Percentiles rank a stretch among this genome's conserved stretches.
These are phyloP conservation scores for Physocephala rufipes DNA, from an alignment of 2,888 invertebrate species.

Conservation along the genomic window DNA sequence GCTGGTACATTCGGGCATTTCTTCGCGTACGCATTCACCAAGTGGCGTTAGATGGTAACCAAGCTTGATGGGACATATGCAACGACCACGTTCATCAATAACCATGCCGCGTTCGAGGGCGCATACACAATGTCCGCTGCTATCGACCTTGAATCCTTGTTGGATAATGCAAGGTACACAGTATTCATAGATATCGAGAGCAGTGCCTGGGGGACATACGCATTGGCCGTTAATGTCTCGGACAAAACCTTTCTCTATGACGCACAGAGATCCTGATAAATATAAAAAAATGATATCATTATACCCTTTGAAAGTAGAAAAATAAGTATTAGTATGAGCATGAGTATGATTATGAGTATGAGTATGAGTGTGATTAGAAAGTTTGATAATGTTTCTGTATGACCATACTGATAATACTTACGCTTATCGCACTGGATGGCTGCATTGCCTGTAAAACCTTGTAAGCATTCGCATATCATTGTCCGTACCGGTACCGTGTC, in stretches of 20 bases:
- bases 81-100: constrained; percentile 79
- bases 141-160: constrained; percentile 79
- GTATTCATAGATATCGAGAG: constrained; percentile 78
- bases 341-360: no score
- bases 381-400: no score
- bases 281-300: no score
- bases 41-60: constrained; percentile 72
- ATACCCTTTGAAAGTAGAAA: no score
- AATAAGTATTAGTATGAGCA: constrained; percentile 1
- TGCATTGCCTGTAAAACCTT: constrained; percentile 88
- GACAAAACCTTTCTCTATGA: constrained; percentile 75
- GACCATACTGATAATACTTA: no score
- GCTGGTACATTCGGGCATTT: constrained; percentile 71
- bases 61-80: constrained; percentile 77
- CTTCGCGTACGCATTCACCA: constrained; percentile 71
- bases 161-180: constrained; percentile 78
- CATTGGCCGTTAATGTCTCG: constrained; percentile 73
- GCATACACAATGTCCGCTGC: constrained; percentile 83
- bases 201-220: constrained; percentile 80
- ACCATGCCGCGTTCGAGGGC: constrained; percentile 81
- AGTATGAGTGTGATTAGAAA: constrained; percentile 16
- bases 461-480: constrained; percentile 87
- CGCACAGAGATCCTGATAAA: constrained; percentile 70
- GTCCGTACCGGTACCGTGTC: constrained; percentile 86
- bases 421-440: constrained; percentile 83